Evolutionary conservation across 2,113 vertebrate genomes (phyloP).

Genomic region (Spea multiplicata): DNA sequence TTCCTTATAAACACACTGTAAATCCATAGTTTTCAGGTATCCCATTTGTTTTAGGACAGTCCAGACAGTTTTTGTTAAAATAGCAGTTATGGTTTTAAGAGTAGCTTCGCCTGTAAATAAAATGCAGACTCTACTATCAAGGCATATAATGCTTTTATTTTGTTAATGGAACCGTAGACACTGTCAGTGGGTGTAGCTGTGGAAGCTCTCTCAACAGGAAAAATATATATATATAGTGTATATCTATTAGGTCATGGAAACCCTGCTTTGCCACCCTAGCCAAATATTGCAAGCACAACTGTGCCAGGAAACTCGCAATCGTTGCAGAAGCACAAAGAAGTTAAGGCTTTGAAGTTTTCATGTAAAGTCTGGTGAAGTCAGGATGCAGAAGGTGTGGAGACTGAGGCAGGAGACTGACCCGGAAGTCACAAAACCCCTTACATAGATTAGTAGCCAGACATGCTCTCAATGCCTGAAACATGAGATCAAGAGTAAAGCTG

Average conservation of each 20-base stretch:
- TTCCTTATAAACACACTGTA: too few relatives aligned
- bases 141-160: too few relatives aligned
- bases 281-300: neutral
- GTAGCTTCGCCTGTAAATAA: too few relatives aligned
- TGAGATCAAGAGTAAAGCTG: conserved; percentile 6
- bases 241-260: neutral
- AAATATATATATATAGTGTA: too few relatives aligned
- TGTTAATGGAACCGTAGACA: too few relatives aligned
- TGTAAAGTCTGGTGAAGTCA: conserved; percentile 9
- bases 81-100: too few relatives aligned
- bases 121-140: too few relatives aligned
- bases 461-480: conserved; percentile 34
- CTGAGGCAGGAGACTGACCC: conserved; percentile 9
- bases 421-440: conserved; percentile 25
- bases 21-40: too few relatives aligned
- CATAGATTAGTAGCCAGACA: conserved; percentile 26
- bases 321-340: neutral
- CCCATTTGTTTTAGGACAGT: too few relatives aligned
- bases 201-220: too few relatives aligned
- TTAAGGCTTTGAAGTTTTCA: neutral
- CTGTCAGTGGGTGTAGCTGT: too few relatives aligned
- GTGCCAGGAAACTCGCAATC: neutral
- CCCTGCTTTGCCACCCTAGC: neutral
- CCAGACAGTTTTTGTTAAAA: too few relatives aligned
- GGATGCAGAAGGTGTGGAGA: conserved; percentile 18